Evolutionary conservation across 2,113 vertebrate genomes (phyloP).

Genomic region (Nothocercus nigrocapillus): DNA sequence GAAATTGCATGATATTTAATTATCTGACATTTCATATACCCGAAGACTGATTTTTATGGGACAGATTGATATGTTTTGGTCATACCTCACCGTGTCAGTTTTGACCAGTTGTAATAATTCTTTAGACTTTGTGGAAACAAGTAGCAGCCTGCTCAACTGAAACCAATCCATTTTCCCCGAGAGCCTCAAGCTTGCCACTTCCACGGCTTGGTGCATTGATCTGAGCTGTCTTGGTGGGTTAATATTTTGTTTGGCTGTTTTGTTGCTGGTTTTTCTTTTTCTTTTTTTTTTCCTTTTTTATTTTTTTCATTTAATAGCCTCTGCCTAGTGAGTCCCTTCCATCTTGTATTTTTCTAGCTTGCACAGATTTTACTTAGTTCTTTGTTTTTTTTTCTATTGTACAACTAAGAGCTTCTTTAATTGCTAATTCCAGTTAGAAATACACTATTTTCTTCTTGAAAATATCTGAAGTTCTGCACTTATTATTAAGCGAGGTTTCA

Average conservation of each 20-base stretch:
- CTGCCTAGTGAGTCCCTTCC: neutral
- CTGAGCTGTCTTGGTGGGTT: neutral
- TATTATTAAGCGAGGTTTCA: neutral
- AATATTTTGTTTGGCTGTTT: neutral
- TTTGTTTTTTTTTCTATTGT: neutral
- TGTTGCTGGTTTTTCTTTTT: neutral
- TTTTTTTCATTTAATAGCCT: neutral
- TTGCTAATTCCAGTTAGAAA: neutral
- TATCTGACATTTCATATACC: neutral
- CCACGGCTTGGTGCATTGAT: neutral
- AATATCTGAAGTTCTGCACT: neutral
- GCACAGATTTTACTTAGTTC: neutral
- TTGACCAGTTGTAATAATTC: neutral
- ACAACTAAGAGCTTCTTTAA: neutral
- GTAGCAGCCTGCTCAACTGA: neutral
- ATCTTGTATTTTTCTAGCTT: neutral
- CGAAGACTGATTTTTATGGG: neutral
- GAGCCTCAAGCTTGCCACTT: neutral
- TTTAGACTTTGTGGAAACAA: neutral
- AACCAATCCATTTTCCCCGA: neutral
- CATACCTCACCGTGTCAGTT: neutral
- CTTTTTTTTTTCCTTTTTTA: too few species aligned
- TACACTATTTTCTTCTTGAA: neutral
- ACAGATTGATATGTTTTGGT: neutral
- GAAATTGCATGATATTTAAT: slow-evolving; percentile 13